phyloP scores from a whole-genome alignment of 1,140 invertebrate genomes.

The Drosophila jambulina region DNA sequence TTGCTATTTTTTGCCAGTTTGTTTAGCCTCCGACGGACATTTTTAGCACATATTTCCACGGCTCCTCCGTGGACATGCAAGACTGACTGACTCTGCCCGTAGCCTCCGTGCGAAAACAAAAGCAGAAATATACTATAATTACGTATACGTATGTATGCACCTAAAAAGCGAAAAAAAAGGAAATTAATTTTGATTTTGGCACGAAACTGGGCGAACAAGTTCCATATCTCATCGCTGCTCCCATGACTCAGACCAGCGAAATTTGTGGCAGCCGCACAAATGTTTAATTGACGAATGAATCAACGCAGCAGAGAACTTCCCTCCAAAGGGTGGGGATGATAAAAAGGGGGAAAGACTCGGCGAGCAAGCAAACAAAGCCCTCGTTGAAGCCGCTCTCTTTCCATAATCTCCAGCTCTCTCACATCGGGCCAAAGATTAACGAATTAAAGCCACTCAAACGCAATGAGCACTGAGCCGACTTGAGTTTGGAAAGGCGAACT shows the following conservation, averaged over 20 bases:
- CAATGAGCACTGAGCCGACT: constrained; percentile 46
- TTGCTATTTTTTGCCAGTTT: constrained; percentile 10
- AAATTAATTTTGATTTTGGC: constrained; percentile 44
- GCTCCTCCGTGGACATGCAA: constrained; percentile 62
- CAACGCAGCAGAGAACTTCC: constrained; percentile 45
- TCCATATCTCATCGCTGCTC: constrained; percentile 31
- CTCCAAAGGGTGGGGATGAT: constrained; percentile 2
- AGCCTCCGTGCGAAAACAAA: constrained; percentile 47
- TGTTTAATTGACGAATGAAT: constrained; percentile 64
- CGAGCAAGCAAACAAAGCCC: neutral
- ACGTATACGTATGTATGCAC: constrained; percentile 38
- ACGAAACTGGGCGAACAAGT: constrained; percentile 49
- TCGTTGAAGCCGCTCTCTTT: constrained; percentile 14
- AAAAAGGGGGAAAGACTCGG: neutral
- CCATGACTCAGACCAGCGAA: constrained; percentile 53
- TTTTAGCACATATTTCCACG: constrained; percentile 57
- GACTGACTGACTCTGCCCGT: constrained; percentile 37
- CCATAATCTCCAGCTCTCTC: constrained; percentile 27
- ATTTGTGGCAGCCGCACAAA: constrained; percentile 30
- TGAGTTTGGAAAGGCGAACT: constrained; percentile 21
- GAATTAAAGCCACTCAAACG: constrained; percentile 59
- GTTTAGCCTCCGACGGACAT: constrained; percentile 29
- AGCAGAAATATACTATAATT: constrained; percentile 60
- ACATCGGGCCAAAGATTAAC: constrained; percentile 52
- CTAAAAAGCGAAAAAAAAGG: constrained; percentile 29